Evolutionary conservation across 2,113 vertebrate species (phyloP).

Genomic region (Lota lota): DNA sequence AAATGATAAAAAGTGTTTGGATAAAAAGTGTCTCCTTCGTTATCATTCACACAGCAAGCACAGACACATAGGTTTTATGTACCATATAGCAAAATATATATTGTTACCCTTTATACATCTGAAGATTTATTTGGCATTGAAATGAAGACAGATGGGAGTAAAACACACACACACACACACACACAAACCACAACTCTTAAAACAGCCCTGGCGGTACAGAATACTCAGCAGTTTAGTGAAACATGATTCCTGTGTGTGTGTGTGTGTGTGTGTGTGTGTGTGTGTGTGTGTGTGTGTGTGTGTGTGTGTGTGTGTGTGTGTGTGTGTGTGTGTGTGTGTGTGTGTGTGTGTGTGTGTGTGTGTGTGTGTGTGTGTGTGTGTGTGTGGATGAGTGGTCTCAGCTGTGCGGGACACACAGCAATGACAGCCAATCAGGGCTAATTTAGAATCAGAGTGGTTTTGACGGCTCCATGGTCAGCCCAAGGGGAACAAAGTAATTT

Average conservation of each 20-base stretch:
- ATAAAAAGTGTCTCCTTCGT: too few relatives aligned
- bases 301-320: background rate
- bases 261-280: slow-evolving; percentile 28
- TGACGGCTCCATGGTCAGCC: slow-evolving; percentile 66
- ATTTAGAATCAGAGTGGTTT: slow-evolving; percentile 76
- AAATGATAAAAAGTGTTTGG: too few relatives aligned
- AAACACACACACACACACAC: too few relatives aligned
- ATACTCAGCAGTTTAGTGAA: slow-evolving; percentile 68
- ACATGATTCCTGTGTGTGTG: slow-evolving; percentile 49
- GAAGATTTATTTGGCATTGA: background rate
- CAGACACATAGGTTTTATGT: background rate
- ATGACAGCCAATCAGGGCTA: slow-evolving; percentile 76
- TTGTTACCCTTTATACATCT: background rate
- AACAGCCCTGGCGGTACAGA: slow-evolving; percentile 49
- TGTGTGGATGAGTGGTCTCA: slow-evolving; percentile 66
- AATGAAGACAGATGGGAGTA: slow-evolving; percentile 16
- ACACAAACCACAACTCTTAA: slow-evolving; percentile 40
- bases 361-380: background rate
- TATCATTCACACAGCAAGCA: too few relatives aligned
- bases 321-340: slow-evolving; percentile 34
- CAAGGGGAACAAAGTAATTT: slow-evolving; percentile 56
- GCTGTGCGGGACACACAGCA: slow-evolving; percentile 67
- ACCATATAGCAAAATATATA: background rate
- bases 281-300: slow-evolving; percentile 30
- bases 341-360: slow-evolving; percentile 30